These are phyloP conservation scores for Dendrolimus punctatus DNA, from an alignment of 1,140 invertebrate species.

Conservation along the genomic window DNA sequence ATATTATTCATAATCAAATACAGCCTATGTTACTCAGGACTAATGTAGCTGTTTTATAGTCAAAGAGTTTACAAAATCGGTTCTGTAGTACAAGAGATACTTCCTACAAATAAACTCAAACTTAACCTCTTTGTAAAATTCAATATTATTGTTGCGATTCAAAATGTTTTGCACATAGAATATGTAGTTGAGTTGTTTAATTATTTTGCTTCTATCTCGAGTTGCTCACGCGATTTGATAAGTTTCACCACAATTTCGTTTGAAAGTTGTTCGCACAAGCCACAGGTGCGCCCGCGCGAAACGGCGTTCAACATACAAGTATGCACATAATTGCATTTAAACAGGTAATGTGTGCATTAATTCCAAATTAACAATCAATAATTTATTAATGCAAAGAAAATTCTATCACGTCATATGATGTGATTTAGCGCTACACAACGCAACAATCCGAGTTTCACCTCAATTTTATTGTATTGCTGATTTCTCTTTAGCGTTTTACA, in stretches of 20 bases:
- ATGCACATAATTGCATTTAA: constrained; percentile 58
- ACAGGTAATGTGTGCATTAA: constrained; percentile 48
- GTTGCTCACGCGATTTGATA: constrained; percentile 40
- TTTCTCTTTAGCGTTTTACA: constrained; percentile 14
- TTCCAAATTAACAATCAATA: constrained; percentile 44
- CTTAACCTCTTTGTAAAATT: too few relatives aligned
- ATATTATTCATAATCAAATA: too few relatives aligned
- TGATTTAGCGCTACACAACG: constrained; percentile 15
- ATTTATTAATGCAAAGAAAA: constrained; percentile 29
- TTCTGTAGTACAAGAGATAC: too few relatives aligned
- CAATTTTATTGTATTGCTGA: constrained; percentile 2
- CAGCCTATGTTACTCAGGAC: too few relatives aligned
- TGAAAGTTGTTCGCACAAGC: constrained; percentile 38
- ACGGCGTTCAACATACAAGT: constrained; percentile 48
- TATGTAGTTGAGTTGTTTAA: too few relatives aligned
- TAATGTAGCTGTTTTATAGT: too few relatives aligned
- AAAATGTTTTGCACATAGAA: too few relatives aligned
- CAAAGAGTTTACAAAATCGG: too few relatives aligned
- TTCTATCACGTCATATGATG: constrained; percentile 27
- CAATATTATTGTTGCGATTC: too few relatives aligned
- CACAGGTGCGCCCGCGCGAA: constrained; percentile 42
- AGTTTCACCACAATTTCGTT: constrained; percentile 61
- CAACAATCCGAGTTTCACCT: constrained; percentile 19
- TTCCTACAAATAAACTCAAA: too few relatives aligned
- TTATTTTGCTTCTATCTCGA: constrained; percentile 16